A percentile compares a stretch with the other conserved stretches of the same genome.
Evolutionary conservation across 2,888 invertebrate genomes (phyloP).

Genomic region (Eucera pruinosa): DNA sequence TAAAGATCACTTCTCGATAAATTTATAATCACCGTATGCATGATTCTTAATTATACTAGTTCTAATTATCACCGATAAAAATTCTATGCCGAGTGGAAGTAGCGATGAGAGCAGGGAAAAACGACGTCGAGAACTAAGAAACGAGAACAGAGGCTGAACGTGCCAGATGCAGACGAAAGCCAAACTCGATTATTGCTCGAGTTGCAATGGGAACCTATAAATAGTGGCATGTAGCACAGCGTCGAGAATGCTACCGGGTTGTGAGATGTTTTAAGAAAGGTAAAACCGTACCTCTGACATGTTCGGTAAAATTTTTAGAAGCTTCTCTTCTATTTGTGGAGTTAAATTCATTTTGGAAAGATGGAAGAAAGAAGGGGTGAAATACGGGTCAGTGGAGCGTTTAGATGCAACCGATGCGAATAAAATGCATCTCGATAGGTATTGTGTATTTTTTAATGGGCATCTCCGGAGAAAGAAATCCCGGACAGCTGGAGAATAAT

Average conservation of each 20-base stretch:
- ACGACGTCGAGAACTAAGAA: constrained; percentile 22
- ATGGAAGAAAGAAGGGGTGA: background rate
- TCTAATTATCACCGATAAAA: background rate
- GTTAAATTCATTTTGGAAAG: constrained; percentile 7
- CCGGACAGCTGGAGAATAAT: constrained; percentile 2
- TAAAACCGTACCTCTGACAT: constrained; percentile 26
- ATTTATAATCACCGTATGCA: too few species aligned
- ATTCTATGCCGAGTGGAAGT: background rate
- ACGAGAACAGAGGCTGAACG: constrained; percentile 39
- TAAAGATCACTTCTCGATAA: too few species aligned
- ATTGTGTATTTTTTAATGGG: constrained; percentile 22
- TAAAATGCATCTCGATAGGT: constrained; percentile 12
- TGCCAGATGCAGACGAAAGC: constrained; percentile 48
- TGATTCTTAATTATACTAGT: too few species aligned
- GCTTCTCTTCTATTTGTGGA: background rate
- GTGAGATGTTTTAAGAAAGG: constrained; percentile 34
- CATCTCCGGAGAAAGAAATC: background rate
- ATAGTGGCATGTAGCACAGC: constrained; percentile 43
- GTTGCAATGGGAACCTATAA: constrained; percentile 58
- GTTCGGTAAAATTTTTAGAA: constrained; percentile 24
- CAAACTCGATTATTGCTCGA: constrained; percentile 58
- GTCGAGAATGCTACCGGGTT: constrained; percentile 30
- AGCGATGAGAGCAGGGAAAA: constrained; percentile 14
- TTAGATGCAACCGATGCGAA: constrained; percentile 3
- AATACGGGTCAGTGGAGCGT: constrained; percentile 27